Evolutionary conservation across 1,140 invertebrate species (phyloP).

Genomic region (Sycobia sp.): DNA sequence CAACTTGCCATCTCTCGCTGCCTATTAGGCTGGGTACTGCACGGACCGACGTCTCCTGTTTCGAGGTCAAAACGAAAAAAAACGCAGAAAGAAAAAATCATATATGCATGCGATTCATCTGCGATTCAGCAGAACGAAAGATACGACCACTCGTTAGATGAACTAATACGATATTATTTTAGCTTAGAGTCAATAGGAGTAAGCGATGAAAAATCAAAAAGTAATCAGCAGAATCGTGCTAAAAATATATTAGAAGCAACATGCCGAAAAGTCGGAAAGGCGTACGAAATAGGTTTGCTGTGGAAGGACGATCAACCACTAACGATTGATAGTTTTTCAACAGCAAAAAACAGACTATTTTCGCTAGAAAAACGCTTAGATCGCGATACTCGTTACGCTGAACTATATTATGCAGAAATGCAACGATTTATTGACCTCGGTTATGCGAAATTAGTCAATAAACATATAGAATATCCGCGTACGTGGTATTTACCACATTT

Average conservation of each 20-base stretch:
- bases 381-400: neutral
- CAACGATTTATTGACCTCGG: neutral
- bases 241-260: neutral
- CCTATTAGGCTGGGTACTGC: neutral
- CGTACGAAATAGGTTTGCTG: neutral
- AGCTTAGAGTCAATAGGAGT: neutral
- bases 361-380: neutral
- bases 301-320: neutral
- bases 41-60: neutral
- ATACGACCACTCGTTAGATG: neutral
- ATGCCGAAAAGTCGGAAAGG: neutral
- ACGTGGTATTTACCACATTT: constrained; percentile 2
- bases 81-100: too few relatives aligned
- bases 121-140: too few relatives aligned
- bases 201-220: neutral
- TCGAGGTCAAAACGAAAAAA: neutral
- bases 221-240: too few relatives aligned
- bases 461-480: too few relatives aligned
- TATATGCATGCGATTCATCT: too few relatives aligned
- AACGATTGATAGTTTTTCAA: neutral
- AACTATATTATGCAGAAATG: neutral
- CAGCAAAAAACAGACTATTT: neutral
- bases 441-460: neutral
- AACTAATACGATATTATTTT: neutral
- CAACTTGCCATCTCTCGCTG: neutral